Evolutionary conservation across 2,113 vertebrate genomes (phyloP).

Genomic region (Phaethon lepturus): DNA sequence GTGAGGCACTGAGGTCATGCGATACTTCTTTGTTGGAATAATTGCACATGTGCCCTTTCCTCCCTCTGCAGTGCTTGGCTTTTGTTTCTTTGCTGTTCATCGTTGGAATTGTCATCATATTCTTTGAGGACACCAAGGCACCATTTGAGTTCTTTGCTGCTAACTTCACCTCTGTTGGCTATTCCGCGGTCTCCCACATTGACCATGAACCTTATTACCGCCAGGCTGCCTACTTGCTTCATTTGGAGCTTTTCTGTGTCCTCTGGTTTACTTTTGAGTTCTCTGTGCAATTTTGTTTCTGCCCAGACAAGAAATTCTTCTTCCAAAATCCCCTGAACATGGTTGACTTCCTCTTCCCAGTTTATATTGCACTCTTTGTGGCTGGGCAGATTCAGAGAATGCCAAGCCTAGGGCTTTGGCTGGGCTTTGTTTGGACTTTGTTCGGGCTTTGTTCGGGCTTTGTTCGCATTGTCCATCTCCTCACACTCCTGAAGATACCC

Average conservation of each 20-base stretch:
- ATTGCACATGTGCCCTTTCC: neutral
- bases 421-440: neutral
- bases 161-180: neutral
- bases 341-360: conserved; percentile 44
- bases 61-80: conserved; percentile 36
- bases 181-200: neutral
- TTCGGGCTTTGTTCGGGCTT: neutral
- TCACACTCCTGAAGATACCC: conserved; percentile 56
- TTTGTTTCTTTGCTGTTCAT: conserved; percentile 58
- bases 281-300: conserved; percentile 33
- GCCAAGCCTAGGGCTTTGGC: neutral
- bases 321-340: conserved; percentile 48
- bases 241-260: conserved; percentile 47
- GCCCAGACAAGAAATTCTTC: conserved; percentile 55
- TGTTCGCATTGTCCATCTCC: neutral
- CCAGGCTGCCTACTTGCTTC: neutral
- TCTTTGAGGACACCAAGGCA: conserved; percentile 51
- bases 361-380: conserved; percentile 38
- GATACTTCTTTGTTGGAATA: neutral
- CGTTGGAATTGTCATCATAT: conserved; percentile 46
- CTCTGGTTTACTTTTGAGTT: conserved; percentile 67
- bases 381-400: neutral
- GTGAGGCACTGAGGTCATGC: neutral
- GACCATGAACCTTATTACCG: neutral
- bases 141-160: conserved; percentile 37